Evolutionary conservation across 2,797 vertebrate genomes (phyloP).

Genomic region (Melanogrammus aeglefinus): DNA sequence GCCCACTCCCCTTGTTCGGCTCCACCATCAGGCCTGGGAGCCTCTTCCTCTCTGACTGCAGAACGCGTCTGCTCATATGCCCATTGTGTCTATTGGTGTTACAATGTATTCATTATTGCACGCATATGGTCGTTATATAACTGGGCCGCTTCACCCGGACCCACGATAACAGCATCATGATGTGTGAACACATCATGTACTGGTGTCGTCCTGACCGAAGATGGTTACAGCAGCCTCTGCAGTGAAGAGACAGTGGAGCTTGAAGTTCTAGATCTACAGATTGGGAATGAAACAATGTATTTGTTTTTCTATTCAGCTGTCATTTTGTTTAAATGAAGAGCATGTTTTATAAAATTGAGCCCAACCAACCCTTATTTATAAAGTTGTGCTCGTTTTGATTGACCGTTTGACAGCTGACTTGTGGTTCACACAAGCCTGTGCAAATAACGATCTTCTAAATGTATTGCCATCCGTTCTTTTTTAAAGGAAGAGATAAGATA

Average conservation of each 20-base stretch:
- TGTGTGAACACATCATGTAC: background rate
- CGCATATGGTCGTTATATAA: background rate
- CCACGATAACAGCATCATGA: background rate
- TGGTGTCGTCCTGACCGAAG: background rate
- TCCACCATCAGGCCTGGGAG: background rate
- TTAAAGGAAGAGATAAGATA: background rate
- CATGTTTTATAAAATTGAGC: background rate
- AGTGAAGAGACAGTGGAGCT: background rate
- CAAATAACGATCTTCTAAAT: background rate
- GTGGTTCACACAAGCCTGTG: background rate
- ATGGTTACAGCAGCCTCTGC: background rate
- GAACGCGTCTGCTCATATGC: background rate
- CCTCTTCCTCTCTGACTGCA: background rate
- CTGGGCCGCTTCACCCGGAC: background rate
- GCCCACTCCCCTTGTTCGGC: background rate
- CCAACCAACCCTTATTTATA: background rate
- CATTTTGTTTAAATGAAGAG: background rate
- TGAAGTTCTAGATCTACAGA: background rate
- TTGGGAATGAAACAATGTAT: background rate
- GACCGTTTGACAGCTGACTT: too few relatives aligned
- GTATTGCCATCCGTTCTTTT: background rate
- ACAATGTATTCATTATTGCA: background rate
- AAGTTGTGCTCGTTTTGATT: background rate
- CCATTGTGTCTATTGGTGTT: background rate
- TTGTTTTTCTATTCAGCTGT: background rate